These are phyloP conservation scores for Oenanthe melanoleuca DNA, from an alignment of 2,113 vertebrate species.

Conservation along the genomic window DNA sequence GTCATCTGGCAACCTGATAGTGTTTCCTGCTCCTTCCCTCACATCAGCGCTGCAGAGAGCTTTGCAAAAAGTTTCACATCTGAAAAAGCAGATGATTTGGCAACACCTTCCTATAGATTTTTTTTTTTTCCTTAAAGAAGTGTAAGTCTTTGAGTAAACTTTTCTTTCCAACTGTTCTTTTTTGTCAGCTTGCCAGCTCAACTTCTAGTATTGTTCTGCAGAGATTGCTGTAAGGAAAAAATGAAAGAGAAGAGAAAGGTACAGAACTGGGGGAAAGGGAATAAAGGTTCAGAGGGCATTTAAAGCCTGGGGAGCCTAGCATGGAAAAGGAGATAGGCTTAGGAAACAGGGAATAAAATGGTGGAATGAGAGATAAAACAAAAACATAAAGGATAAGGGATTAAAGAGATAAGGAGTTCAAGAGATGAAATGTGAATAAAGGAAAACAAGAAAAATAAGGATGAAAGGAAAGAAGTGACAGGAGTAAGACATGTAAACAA, in stretches of 20 bases:
- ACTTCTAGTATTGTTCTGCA: slow-evolving; percentile 69
- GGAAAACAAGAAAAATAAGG: slow-evolving; percentile 68
- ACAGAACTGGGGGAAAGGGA: slow-evolving; percentile 71
- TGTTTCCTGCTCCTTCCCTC: slow-evolving; percentile 56
- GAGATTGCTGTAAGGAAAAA: slow-evolving; percentile 72
- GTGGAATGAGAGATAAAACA: slow-evolving; percentile 69
- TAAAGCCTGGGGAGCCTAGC: slow-evolving; percentile 61
- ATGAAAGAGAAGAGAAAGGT: slow-evolving; percentile 66
- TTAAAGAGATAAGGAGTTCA: slow-evolving; percentile 68
- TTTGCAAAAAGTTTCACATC: slow-evolving; percentile 63
- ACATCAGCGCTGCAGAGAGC: slow-evolving; percentile 27
- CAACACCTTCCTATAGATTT: slow-evolving; percentile 69
- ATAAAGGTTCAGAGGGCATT: slow-evolving; percentile 66
- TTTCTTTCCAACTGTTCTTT: slow-evolving; percentile 77
- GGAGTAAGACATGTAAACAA: slow-evolving; percentile 64
- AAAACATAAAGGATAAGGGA: slow-evolving; percentile 66
- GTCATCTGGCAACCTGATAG: slow-evolving; percentile 60
- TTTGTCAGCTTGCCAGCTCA: slow-evolving; percentile 72
- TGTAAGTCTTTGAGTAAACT: slow-evolving; percentile 72
- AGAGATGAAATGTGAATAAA: slow-evolving; percentile 62
- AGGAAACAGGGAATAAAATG: slow-evolving; percentile 64
- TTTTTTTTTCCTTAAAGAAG: neutral
- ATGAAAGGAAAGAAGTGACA: slow-evolving; percentile 45
- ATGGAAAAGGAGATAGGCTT: slow-evolving; percentile 49
- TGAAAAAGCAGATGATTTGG: slow-evolving; percentile 76